Evolutionary conservation across 30 jellyfish, hydroid and myxozoan species (phyloP).

Genomic region (Hydra vulgaris): DNA sequence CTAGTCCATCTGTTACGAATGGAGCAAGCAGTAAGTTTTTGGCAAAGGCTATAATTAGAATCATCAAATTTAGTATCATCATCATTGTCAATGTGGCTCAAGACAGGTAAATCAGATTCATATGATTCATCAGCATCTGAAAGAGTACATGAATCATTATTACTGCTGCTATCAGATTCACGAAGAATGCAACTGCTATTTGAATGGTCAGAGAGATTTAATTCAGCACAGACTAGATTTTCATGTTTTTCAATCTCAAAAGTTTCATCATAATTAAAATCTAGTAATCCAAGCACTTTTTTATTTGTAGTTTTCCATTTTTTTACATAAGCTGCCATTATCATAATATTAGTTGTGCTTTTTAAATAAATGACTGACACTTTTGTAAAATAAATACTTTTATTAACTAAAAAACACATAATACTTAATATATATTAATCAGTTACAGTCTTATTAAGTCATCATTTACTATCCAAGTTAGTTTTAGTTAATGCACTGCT

Average conservation of each 20-base stretch:
- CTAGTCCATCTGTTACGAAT: slow-evolving; percentile 23
- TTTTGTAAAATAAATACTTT: not conserved
- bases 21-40: slow-evolving; percentile 30
- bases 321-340: not conserved
- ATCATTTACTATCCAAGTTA: not conserved
- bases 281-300: not conserved
- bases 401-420: not conserved
- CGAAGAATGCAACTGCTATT: not conserved
- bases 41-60: not conserved
- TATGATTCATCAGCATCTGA: not conserved
- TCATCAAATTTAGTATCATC: not conserved
- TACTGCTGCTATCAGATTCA: not conserved
- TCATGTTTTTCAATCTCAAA: not conserved
- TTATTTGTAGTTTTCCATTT: not conserved
- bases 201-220: not conserved
- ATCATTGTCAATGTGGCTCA: slow-evolving; percentile 3
- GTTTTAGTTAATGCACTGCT: not conserved
- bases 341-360: not conserved
- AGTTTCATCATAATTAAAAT: not conserved
- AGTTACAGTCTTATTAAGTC: not conserved
- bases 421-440: not conserved
- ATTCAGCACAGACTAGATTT: not conserved
- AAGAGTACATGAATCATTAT: not conserved
- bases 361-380: not conserved
- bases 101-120: not conserved